Conservation (phyloP, 1,140 invertebrate genomes). For the Heliconius hewitsoni region DNA sequence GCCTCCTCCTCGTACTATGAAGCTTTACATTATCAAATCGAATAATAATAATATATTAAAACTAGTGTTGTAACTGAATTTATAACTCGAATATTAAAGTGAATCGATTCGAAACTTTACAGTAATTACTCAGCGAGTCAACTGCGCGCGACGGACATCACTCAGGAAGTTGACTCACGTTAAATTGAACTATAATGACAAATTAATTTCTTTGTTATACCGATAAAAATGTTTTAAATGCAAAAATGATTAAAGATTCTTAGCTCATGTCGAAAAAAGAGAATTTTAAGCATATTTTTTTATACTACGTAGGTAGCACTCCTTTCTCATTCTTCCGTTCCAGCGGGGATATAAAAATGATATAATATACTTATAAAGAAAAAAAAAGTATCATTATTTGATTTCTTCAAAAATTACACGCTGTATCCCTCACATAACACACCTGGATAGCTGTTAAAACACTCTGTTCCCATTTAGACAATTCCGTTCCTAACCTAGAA, state of each 20-base stretch:
- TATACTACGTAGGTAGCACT: too few relatives aligned
- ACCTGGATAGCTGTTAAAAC: too few relatives aligned
- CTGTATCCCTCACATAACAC: too few relatives aligned
- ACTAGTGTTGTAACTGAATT: background rate
- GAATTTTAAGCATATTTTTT: background rate
- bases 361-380: too few relatives aligned
- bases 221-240: background rate
- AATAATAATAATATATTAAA: background rate
- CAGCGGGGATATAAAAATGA: too few relatives aligned
- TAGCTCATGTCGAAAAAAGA: background rate
- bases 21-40: too few relatives aligned
- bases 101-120: conserved; percentile 15
- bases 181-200: conserved; percentile 24
- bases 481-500: too few relatives aligned
- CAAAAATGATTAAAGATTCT: background rate
- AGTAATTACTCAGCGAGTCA: conserved; percentile 29
- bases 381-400: too few relatives aligned
- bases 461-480: too few relatives aligned
- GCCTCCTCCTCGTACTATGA: too few relatives aligned
- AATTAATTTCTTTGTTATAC: conserved; percentile 15
- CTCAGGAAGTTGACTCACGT: conserved; percentile 18
- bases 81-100: conserved; percentile 10
- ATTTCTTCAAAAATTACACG: too few relatives aligned
- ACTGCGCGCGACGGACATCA: conserved; percentile 24
- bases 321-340: too few relatives aligned